Conservation (phyloP, 2,797 vertebrate genomes). For the Sternotherus odoratus region DNA sequence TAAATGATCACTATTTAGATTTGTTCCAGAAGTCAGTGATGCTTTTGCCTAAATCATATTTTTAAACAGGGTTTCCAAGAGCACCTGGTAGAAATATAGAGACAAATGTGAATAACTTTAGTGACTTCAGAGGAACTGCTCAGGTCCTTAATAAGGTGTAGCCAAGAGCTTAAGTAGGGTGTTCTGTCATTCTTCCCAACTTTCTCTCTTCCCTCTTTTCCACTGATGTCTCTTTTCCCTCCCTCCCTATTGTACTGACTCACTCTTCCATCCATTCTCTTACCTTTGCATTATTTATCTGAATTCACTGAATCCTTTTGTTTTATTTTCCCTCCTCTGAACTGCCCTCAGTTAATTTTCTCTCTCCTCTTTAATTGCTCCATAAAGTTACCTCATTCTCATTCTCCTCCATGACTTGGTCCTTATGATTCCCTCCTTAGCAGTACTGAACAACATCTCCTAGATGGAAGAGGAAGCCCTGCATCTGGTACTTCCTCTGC, state of each 20-base stretch:
- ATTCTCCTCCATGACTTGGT: not conserved
- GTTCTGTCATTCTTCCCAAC: not conserved
- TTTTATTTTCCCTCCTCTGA: not conserved
- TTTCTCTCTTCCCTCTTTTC: not conserved
- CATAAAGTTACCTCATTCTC: not conserved
- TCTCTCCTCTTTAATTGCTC: not conserved
- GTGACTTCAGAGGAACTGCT: not conserved
- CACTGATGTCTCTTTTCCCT: not conserved
- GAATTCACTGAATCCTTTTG: not conserved
- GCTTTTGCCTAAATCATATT: not conserved
- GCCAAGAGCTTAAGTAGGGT: not conserved
- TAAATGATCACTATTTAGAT: not conserved
- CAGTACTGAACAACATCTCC: not conserved
- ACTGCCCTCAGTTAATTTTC: not conserved
- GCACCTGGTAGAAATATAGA: not conserved
- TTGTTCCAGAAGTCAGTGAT: not conserved
- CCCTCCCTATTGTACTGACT: not conserved
- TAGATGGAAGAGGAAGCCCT: not conserved
- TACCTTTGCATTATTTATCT: not conserved
- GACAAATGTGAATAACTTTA: not conserved
- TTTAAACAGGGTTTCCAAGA: not conserved
- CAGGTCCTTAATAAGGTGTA: not conserved
- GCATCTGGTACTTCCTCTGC: not conserved
- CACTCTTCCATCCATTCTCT: not conserved
- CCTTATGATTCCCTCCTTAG: not conserved